A percentile compares a stretch with the other conserved stretches of the same genome.
Conservation (phyloP, 2,888 invertebrate species). For the Xanthostigma xanthostigma region DNA sequence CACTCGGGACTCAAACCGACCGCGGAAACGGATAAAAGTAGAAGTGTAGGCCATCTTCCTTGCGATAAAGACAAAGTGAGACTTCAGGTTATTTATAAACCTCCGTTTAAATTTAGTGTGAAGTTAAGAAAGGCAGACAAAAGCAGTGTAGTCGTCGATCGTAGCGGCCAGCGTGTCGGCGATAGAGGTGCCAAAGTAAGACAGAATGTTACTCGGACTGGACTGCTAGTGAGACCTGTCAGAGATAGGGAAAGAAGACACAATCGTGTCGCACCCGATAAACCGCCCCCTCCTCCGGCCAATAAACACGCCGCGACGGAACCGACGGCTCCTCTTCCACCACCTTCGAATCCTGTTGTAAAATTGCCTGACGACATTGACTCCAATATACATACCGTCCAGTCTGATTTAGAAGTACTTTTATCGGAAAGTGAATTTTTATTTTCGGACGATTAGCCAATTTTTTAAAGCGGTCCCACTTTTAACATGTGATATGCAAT, state of each 20-base stretch:
- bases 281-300: slow-evolving; percentile 14
- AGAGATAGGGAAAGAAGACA: slow-evolving; percentile 17
- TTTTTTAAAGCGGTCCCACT: no score
- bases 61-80: slow-evolving; percentile 48
- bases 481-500: no score
- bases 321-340: slow-evolving; percentile 4
- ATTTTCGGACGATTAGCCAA: slow-evolving; percentile 28
- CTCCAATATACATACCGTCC: slow-evolving; percentile 43
- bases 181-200: slow-evolving; percentile 15
- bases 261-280: slow-evolving; percentile 16
- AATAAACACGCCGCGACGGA: slow-evolving; percentile 1
- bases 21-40: slow-evolving; percentile 31
- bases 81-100: slow-evolving; percentile 73
- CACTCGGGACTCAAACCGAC: slow-evolving; percentile 17
- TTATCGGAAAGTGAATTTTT: slow-evolving; percentile 41
- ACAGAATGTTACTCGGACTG: slow-evolving; percentile 25
- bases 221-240: slow-evolving; percentile 31
- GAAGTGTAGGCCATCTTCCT: slow-evolving; percentile 57
- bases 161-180: slow-evolving; percentile 30
- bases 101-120: slow-evolving; percentile 74
- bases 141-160: slow-evolving; percentile 43
- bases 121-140: slow-evolving; percentile 61
- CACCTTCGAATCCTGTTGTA: neutral
- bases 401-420: slow-evolving; percentile 42
- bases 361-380: slow-evolving; percentile 26